Base-by-base conservation (phyloP, 2,888 invertebrate genomes). In the Gisinianus flammeolus region DNA sequence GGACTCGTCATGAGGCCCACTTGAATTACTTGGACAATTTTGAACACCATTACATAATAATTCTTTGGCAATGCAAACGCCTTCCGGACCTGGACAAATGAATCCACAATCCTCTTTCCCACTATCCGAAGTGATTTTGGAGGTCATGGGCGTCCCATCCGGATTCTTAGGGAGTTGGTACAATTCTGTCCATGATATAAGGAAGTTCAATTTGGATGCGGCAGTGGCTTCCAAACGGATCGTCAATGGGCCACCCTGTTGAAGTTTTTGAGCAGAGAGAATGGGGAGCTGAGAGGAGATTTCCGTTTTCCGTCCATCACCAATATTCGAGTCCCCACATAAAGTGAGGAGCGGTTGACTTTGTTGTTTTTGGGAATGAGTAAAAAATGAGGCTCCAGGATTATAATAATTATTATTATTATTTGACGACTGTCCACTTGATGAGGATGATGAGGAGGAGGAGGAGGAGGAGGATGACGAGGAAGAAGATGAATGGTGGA, bases 171-270 rank as follows among this genome's bases (percentile, higher is more conserved):
- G 95, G 84, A 95, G 88, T 87, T 95, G 95, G 86, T 92, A 94
- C 58, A 95, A 89, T 84, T 95, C 95, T 1, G 95, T 95, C 95
- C 95, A 96, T 19, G 93, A 94, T 52, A 96, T 92, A 86, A 94
- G 94, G 86, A 96, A 95, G 16, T 94, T 92, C 12, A 94, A 94
- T 79, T 93, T 89, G 0, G 94, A 93, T 0, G 95, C 94, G 0
- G 91, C 76, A 16, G 79, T 54, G 6, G 83, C 82, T 62, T 84
- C 83, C 30, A 85, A 70, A 58, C 82, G 80, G 66, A 78, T 81
- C 31, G 79, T 81, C n/a, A 83, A 75, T 24, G 82, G 83, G 30
- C 84, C 84, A 71, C 84, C 83, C 76, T 83, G 83, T 64, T 84
- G 92, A 71, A 95, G 88, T 85, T 94, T 93, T 0, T 93, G 92